Evolutionary conservation across 2,113 vertebrate species (phyloP), one percentile per base, ranked within the genome.

Genomic region (Gallinago undulata): DNA sequence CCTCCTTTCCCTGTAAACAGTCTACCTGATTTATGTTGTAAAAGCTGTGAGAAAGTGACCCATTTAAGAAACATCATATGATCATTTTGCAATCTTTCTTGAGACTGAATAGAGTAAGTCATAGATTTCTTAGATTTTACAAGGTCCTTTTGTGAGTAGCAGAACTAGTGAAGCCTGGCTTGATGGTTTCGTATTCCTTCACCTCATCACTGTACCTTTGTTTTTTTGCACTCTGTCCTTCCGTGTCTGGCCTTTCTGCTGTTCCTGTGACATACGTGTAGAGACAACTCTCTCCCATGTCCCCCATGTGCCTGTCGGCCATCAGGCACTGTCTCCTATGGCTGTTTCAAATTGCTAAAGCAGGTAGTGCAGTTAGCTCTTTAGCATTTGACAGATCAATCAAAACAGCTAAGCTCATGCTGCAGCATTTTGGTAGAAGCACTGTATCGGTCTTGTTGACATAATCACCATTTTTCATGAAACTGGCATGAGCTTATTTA

Each of bases 261-360:
- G 12, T 47, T 67, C 55, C 39, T 62, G 31, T 56, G 72, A 19
- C 3, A 6, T 17, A 21, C 7, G 1, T 45, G 45, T 57, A 48
- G 63, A 57, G 30, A 15, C 56, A 75, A 1, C 43, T 84, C 16
- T 77, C 18, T n/a, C 8, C 24, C 6, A 3, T 50, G 48, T 66
- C 19, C 27, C 21, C 25, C 14, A 1, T 28, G 33, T 62, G 48
- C 75, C 23, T 60, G 21, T 33, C 0, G 1, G 30, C 33, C 2
- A 0, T 64, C 7, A 30, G 28, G 45, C 24, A 22, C 13, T 63
- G 25, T 76, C 90, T 87, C 25, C 64, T 87, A 43, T 27, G 50
- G 10, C 69, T 89, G 43, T 63, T 89, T 24, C 64, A 69, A 6
- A 22, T 50, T 70, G 17, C 59, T 66, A 18, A 60, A 83, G 28